Evolutionary conservation across 2,113 vertebrate genomes (phyloP).

Genomic region (Caracal caracal): DNA sequence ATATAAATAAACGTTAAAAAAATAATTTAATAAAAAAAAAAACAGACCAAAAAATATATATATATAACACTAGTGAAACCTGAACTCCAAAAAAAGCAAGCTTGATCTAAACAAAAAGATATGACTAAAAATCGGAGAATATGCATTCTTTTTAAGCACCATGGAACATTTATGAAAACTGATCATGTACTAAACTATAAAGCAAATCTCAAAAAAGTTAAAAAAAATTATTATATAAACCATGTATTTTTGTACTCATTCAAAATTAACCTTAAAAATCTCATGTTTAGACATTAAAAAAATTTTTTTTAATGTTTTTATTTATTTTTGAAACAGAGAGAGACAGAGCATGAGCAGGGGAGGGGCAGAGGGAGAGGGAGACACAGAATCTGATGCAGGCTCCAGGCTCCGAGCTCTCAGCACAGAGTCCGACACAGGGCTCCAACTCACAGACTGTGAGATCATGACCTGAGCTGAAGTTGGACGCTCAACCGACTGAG

Average conservation of each 20-base stretch:
- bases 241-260: neutral
- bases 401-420: too few relatives aligned
- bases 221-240: neutral
- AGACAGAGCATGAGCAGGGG: too few relatives aligned
- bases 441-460: too few relatives aligned
- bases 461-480: too few relatives aligned
- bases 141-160: neutral
- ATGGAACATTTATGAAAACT: neutral
- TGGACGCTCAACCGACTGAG: too few relatives aligned
- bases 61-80: neutral
- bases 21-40: neutral
- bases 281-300: neutral
- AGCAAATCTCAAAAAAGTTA: neutral
- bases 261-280: conserved; percentile 28
- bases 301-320: neutral
- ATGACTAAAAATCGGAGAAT: neutral
- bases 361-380: too few relatives aligned
- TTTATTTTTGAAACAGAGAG: too few relatives aligned
- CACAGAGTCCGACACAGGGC: too few relatives aligned
- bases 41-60: neutral
- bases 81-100: neutral
- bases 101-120: neutral
- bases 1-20: too few relatives aligned
- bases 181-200: neutral
- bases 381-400: too few relatives aligned